Percentiles rank a stretch among this genome's conserved stretches.
Evolutionary conservation across 2,113 vertebrate genomes (phyloP).

Genomic region (Paramormyrops kingsleyae): DNA sequence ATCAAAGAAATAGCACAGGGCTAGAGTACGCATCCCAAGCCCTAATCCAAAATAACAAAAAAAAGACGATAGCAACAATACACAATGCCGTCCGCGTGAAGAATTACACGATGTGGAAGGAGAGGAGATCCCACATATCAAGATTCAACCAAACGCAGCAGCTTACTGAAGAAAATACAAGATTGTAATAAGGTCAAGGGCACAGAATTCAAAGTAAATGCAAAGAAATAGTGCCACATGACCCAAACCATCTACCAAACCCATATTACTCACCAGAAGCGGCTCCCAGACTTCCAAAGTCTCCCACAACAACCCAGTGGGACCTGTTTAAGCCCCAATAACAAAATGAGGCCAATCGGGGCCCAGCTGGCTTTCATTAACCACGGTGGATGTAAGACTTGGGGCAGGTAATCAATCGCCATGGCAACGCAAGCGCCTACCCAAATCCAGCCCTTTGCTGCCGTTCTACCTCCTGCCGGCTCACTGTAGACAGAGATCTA

Average conservation of each 20-base stretch:
- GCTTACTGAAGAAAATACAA: not conserved
- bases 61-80: not conserved
- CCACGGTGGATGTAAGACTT: not conserved
- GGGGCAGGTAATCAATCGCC: not conserved
- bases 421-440: not conserved
- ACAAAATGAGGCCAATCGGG: not conserved
- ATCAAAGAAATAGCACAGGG: not conserved
- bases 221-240: not conserved
- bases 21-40: not conserved
- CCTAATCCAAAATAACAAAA: not conserved
- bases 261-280: not conserved
- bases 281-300: not conserved
- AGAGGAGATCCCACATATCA: not conserved
- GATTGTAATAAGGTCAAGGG: not conserved
- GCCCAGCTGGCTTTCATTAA: not conserved
- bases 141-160: not conserved
- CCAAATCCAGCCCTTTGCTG: not conserved
- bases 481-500: not conserved
- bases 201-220: not conserved
- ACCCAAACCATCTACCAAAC: not conserved
- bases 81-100: not conserved
- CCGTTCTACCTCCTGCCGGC: not conserved
- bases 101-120: not conserved
- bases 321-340: not conserved
- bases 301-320: not conserved